These are phyloP conservation scores for Pogonomyrmex barbatus DNA, from an alignment of 1,140 invertebrate species.

Conservation along the genomic window DNA sequence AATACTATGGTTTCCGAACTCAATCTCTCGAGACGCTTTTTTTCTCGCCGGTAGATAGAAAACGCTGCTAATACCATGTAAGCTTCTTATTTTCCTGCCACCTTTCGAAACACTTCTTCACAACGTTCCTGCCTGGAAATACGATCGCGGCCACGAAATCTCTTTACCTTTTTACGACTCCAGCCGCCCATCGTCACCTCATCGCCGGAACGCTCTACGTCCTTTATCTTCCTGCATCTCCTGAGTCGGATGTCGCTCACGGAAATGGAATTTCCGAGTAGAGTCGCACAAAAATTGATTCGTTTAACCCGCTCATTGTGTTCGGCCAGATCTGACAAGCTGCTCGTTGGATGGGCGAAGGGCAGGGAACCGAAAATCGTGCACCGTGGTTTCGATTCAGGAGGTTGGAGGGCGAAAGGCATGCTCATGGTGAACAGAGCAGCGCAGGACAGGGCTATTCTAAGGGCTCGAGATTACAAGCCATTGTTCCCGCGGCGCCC, in stretches of 20 bases:
- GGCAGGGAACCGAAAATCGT: conserved; percentile 61
- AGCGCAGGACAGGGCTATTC: conserved; percentile 80
- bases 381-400: conserved; percentile 63
- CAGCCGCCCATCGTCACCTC: conserved; percentile 29
- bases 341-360: conserved; percentile 48
- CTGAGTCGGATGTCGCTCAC: conserved; percentile 58
- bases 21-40: conserved; percentile 46
- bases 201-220: conserved; percentile 42
- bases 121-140: conserved; percentile 44
- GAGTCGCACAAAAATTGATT: conserved; percentile 80
- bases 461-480: conserved; percentile 85
- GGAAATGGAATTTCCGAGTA: conserved; percentile 78
- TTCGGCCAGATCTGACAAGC: conserved; percentile 69
- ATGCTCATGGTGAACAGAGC: conserved; percentile 68
- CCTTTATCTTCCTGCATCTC: conserved; percentile 60
- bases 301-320: conserved; percentile 79
- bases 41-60: conserved; percentile 45
- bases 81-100: conserved; percentile 68
- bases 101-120: conserved; percentile 60
- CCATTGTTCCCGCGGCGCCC: conserved; percentile 83
- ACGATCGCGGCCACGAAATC: conserved; percentile 64
- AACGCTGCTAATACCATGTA: conserved; percentile 68
- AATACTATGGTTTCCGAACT: conserved; percentile 47
- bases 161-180: conserved; percentile 70
- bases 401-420: conserved; percentile 67